These are phyloP conservation scores for Turdus rufiventris DNA, from an alignment of 2,113 vertebrate species.

Conservation along the genomic window DNA sequence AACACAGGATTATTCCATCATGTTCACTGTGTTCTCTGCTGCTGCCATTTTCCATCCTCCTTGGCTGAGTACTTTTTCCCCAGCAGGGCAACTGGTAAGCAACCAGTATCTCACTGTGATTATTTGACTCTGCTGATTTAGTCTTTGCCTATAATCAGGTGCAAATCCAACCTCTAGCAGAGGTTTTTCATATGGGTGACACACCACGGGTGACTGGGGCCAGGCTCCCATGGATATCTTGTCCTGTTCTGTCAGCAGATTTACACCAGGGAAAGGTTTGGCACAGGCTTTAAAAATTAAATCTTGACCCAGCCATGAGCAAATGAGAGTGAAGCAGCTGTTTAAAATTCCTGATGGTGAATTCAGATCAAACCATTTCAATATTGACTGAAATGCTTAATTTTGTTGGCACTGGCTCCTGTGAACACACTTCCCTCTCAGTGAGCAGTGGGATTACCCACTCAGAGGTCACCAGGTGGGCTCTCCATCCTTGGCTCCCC, in stretches of 20 bases:
- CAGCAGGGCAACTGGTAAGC: background rate
- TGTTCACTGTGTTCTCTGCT: background rate
- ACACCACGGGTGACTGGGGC: background rate
- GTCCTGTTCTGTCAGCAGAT: background rate
- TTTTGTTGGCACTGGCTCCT: background rate
- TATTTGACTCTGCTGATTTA: background rate
- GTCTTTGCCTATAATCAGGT: background rate
- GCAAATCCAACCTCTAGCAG: background rate
- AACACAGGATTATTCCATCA: background rate
- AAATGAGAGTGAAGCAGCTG: background rate
- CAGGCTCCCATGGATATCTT: background rate
- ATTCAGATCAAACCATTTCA: background rate
- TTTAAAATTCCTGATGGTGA: background rate
- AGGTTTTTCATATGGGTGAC: background rate
- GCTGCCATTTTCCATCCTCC: background rate
- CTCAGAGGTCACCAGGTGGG: background rate
- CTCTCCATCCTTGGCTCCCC: background rate
- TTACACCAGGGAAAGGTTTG: background rate
- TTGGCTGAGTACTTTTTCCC: background rate
- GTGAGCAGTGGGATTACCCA: background rate
- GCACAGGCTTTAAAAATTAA: background rate
- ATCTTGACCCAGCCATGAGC: background rate
- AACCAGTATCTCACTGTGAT: background rate
- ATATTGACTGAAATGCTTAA: background rate
- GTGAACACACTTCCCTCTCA: background rate